Conservation (phyloP, 2,888 invertebrate genomes). For the Pyrrhia umbra region DNA sequence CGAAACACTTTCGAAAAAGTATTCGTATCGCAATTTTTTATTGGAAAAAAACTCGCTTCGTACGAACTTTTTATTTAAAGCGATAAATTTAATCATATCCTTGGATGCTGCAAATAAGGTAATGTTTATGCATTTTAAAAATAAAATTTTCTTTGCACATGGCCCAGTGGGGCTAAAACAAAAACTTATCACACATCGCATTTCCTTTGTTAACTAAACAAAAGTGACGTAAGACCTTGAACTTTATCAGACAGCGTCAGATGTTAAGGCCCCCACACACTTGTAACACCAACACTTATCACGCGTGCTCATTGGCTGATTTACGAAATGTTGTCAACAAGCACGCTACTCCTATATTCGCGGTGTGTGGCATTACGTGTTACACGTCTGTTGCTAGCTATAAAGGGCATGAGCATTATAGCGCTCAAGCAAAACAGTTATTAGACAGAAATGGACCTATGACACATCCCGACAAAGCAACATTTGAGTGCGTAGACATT, state of each 20-base stretch:
- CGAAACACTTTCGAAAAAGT: too few relatives aligned
- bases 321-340: slow-evolving; percentile 10
- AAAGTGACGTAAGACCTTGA: slow-evolving; percentile 38
- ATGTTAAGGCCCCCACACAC: slow-evolving; percentile 18
- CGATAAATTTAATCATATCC: too few relatives aligned
- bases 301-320: slow-evolving; percentile 22
- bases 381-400: slow-evolving; percentile 20
- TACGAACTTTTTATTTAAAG: too few relatives aligned
- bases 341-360: slow-evolving; percentile 12
- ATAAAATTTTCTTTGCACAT: too few relatives aligned
- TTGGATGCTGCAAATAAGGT: too few relatives aligned
- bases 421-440: slow-evolving; percentile 37
- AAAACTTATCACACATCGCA: slow-evolving; percentile 8
- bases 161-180: not conserved
- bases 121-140: too few relatives aligned
- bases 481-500: slow-evolving; percentile 1
- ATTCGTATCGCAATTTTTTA: too few relatives aligned
- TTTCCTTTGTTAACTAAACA: slow-evolving; percentile 1
- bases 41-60: too few relatives aligned
- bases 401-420: slow-evolving; percentile 14
- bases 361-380: not conserved
- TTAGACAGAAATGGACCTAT: slow-evolving; percentile 23
- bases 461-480: slow-evolving; percentile 19
- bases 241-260: slow-evolving; percentile 18
- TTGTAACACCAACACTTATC: slow-evolving; percentile 9